These are phyloP conservation scores for Tanypteryx hageni DNA, from an alignment of 2,888 invertebrate genomes.

Conservation along the genomic window DNA sequence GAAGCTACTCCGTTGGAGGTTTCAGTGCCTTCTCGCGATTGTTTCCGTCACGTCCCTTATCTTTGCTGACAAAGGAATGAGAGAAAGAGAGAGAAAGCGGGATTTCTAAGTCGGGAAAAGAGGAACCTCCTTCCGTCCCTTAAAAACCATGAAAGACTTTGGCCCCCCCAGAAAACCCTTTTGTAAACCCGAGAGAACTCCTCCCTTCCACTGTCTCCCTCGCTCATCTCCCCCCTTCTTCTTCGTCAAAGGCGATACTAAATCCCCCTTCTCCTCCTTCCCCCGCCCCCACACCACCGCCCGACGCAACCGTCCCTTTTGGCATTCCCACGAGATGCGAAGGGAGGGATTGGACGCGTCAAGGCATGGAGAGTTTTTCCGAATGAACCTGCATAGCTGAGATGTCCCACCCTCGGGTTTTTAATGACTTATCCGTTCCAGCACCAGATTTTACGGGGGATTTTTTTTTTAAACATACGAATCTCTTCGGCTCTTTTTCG, in stretches of 20 bases:
- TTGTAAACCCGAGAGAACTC: not conserved
- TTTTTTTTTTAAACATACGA: too few species aligned
- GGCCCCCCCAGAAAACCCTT: not conserved
- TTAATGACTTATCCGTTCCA: not conserved
- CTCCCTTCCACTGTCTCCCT: not conserved
- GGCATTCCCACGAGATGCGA: not conserved
- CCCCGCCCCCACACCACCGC: not conserved
- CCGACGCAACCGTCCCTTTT: slow-evolving; percentile 3
- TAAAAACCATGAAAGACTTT: not conserved
- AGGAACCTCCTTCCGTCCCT: not conserved
- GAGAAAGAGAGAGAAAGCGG: not conserved
- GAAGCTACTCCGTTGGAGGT: not conserved
- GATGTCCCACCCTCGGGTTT: slow-evolving; percentile 7
- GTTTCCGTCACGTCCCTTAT: slow-evolving; percentile 4
- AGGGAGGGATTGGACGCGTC: not conserved
- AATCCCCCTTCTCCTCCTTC: not conserved
- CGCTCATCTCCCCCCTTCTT: not conserved
- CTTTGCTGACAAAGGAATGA: not conserved
- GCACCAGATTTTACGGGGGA: not conserved
- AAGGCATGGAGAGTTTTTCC: not conserved
- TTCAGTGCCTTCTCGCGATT: not conserved
- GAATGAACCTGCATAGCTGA: not conserved
- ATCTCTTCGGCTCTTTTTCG: too few species aligned
- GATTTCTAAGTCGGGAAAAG: not conserved
- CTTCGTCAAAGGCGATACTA: not conserved